phyloP scores from a whole-genome alignment of 1,140 invertebrate genomes.

The Philotrypesis tridentata region DNA sequence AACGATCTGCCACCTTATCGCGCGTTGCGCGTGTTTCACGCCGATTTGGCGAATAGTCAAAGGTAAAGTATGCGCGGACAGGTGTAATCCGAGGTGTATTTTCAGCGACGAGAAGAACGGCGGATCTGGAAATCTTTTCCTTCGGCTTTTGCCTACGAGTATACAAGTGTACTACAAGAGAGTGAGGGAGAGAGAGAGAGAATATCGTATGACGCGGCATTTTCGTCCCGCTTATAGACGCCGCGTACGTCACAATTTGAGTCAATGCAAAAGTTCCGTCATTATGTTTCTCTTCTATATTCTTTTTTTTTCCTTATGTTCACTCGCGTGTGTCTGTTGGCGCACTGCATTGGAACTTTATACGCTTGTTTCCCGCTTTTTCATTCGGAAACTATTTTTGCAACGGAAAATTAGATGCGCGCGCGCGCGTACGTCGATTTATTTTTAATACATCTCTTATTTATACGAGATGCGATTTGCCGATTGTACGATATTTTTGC shows the following conservation, averaged over 20 bases:
- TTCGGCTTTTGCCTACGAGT: background rate
- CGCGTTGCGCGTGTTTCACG: too few relatives aligned
- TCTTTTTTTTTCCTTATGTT: background rate
- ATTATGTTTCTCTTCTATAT: too few relatives aligned
- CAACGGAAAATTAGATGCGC: background rate
- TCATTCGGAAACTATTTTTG: background rate
- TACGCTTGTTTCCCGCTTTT: background rate
- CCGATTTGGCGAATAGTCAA: too few relatives aligned
- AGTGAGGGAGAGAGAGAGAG: too few relatives aligned
- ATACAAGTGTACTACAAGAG: too few relatives aligned
- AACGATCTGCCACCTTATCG: too few relatives aligned
- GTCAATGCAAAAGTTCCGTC: constrained; percentile 6
- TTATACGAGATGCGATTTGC: too few relatives aligned
- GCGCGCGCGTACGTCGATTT: background rate
- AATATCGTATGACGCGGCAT: background rate
- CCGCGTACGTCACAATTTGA: background rate
- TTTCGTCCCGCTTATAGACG: background rate
- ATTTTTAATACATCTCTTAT: too few relatives aligned
- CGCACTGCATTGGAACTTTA: background rate
- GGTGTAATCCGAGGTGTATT: too few relatives aligned
- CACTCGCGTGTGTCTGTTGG: background rate
- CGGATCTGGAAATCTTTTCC: background rate
- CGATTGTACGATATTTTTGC: too few relatives aligned
- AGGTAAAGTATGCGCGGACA: too few relatives aligned
- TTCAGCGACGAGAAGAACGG: background rate